phyloP scores from a whole-genome alignment of 2,797 vertebrate genomes.

The Smutsia gigantea region DNA sequence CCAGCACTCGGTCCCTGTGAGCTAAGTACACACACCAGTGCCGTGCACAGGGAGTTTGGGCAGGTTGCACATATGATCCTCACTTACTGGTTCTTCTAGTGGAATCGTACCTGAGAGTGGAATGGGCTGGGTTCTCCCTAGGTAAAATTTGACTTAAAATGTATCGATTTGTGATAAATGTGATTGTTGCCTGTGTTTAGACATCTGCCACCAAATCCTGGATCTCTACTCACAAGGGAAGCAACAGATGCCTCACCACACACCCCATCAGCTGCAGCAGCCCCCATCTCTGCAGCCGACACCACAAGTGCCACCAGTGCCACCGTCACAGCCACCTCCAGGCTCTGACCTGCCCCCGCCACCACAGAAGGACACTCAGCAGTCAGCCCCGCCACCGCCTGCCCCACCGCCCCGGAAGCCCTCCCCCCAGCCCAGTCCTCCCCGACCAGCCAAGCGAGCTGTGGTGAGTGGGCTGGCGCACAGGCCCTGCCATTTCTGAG shows the following conservation, averaged over 20 bases:
- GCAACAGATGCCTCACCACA: conserved; percentile 95
- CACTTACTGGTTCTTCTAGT: accelerated
- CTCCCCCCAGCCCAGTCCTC: conserved; percentile 95
- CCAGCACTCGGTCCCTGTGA: background rate
- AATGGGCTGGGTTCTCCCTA: background rate
- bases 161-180: background rate
- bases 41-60: background rate
- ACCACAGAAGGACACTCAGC: conserved; percentile 88
- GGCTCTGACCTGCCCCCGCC: conserved; percentile 89
- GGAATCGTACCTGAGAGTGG: background rate
- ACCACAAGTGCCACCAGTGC: conserved; percentile 84
- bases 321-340: conserved; percentile 82
- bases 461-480: conserved; percentile 88
- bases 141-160: background rate
- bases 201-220: conserved; percentile 99
- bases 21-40: background rate
- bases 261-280: conserved; percentile 88
- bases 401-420: conserved; percentile 93
- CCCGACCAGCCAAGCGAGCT: conserved; percentile 93
- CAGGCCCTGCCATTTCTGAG: too few relatives aligned
- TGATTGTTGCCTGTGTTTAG: conserved; percentile 80
- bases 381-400: conserved; percentile 73
- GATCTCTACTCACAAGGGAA: conserved; percentile 98
- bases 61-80: background rate
- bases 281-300: conserved; percentile 85